Evolutionary conservation across 2,797 vertebrate genomes (phyloP).

Genomic region (Xyrichtys novacula): DNA sequence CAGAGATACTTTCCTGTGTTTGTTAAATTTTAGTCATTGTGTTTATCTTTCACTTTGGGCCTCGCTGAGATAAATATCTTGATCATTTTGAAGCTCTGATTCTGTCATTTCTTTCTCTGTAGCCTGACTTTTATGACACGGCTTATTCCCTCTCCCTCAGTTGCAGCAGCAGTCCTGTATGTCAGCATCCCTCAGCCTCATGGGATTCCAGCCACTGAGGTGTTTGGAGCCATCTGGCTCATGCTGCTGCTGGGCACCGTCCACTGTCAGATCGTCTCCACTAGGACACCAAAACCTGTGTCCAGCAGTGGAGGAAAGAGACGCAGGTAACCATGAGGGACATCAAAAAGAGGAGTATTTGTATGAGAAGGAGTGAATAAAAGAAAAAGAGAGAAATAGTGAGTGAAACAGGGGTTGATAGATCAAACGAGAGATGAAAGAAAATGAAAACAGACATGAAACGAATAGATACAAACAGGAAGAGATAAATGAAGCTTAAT

Average conservation of each 20-base stretch:
- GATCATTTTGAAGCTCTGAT: too few species aligned
- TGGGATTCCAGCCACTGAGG: conserved; percentile 94
- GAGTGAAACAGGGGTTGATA: too few species aligned
- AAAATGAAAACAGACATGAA: background rate
- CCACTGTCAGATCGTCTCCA: conserved; percentile 99
- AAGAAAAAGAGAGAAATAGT: background rate
- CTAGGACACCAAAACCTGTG: conserved; percentile 92
- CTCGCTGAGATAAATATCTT: too few species aligned
- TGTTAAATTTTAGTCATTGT: too few species aligned
- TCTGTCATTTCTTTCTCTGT: background rate
- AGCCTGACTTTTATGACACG: background rate
- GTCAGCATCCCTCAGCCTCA: conserved; percentile 87
- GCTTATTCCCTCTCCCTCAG: conserved; percentile 77
- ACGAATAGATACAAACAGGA: background rate
- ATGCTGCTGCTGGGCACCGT: conserved; percentile 98
- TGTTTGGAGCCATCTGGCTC: conserved; percentile 93
- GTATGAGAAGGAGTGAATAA: background rate
- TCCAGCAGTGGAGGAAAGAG: conserved; percentile 91
- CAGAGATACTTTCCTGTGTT: too few species aligned
- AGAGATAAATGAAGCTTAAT: conserved; percentile 14
- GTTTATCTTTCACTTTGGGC: too few species aligned
- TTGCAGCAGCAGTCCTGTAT: conserved; percentile 90
- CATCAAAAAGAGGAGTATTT: too few species aligned
- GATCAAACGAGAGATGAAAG: too few species aligned
- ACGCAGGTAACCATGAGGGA: conserved; percentile 87